Evolutionary conservation across 2,113 vertebrate genomes (phyloP), one percentile per base, ranked within the genome.

Genomic region (Siniperca chuatsi): DNA sequence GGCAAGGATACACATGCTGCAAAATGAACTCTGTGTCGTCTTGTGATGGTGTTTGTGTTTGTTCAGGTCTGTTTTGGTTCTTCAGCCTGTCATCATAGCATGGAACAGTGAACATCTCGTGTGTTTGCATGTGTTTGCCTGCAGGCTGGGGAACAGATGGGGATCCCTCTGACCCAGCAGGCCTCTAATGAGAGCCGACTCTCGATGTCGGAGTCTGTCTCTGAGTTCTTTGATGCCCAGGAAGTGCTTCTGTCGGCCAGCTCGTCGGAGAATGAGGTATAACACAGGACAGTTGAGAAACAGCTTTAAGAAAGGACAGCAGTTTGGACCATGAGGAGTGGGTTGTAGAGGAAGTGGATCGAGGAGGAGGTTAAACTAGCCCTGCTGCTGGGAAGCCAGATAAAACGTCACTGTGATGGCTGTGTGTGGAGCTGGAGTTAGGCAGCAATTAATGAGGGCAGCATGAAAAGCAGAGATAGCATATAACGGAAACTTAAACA

Each of bases 151-250:
- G 97, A 98, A 91, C 96, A 98, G 94, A 97, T 97, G 88, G 97
- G 91, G 89, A 97, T 99, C 94, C 98, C 98, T 78, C 93, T 99
- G 85, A 98, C 98, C 85, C 98, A 99, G 93, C 98, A 99, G 96
- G 97, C 97, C 90, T 96, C 97, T 93, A 98, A 99, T 81, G 98
- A 99, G 95, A 99, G 98, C 92, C 96, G 98, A 87, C 97, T 99
- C 73, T 99, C 98, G 92, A 99, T 99, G 98, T 99, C 98, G 13
- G 98, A 99, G 93, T 99, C 98, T 0, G 96, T 99, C 84, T 99
- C 98, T 0, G 98, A 99, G 95, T 99, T 99, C 95, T 99, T 99
- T 76, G 98, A 99, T 65, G 98, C 98, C 87, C 98, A 99, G 88
- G 98, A 99, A 92, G 98, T 99, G 87, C 98, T 99, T 70, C 95